Conservation (phyloP, 2,888 invertebrate genomes). For the Dasysyrphus tricinctus region DNA sequence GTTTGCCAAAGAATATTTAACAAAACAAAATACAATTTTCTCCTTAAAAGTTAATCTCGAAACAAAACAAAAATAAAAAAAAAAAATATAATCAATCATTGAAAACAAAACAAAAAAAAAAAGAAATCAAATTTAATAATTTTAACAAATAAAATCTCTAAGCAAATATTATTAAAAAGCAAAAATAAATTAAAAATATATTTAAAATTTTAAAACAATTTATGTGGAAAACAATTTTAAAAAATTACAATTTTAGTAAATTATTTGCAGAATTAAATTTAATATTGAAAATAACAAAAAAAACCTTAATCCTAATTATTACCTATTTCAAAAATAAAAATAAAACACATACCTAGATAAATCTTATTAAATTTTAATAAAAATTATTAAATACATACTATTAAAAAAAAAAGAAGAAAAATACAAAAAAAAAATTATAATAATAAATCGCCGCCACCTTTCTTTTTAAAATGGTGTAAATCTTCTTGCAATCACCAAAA, state of each 20-base stretch:
- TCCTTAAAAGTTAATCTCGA: slow-evolving; percentile 62
- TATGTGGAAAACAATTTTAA: slow-evolving; percentile 45
- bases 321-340: slow-evolving; percentile 63
- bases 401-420: slow-evolving; percentile 77
- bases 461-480: slow-evolving; percentile 78
- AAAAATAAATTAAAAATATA: slow-evolving; percentile 43
- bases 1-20: slow-evolving; percentile 74
- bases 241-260: slow-evolving; percentile 66
- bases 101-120: slow-evolving; percentile 32
- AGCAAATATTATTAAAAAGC: slow-evolving; percentile 61
- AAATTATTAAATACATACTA: slow-evolving; percentile 72
- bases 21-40: slow-evolving; percentile 55
- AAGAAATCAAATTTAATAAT: slow-evolving; percentile 58
- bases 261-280: slow-evolving; percentile 73
- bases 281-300: slow-evolving; percentile 47
- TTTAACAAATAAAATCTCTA: slow-evolving; percentile 65
- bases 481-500: slow-evolving; percentile 78
- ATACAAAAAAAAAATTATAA: slow-evolving; percentile 75
- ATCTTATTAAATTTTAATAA: slow-evolving; percentile 77
- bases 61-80: slow-evolving; percentile 36
- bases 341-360: slow-evolving; percentile 72
- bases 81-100: slow-evolving; percentile 67
- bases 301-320: slow-evolving; percentile 66
- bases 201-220: slow-evolving; percentile 47
- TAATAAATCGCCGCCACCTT: slow-evolving; percentile 77